These are phyloP conservation scores for Dorcus parallelipipedus DNA, from an alignment of 2,888 invertebrate genomes.

Conservation along the genomic window DNA sequence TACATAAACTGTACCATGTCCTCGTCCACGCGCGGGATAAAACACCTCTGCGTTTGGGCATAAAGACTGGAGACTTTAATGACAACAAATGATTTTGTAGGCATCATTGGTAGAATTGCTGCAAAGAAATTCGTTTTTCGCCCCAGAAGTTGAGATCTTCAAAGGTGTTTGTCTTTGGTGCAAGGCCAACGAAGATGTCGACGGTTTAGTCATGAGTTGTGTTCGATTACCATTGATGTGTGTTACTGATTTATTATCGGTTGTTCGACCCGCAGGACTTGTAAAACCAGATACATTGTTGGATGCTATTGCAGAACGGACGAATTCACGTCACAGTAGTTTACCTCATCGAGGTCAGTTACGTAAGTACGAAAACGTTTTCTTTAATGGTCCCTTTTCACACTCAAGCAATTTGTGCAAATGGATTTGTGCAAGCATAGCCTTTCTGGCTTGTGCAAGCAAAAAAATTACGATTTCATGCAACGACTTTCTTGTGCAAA, in stretches of 20 bases:
- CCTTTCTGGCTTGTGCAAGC: too few species aligned
- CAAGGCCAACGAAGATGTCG: conserved; percentile 63
- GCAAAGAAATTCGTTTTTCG: conserved; percentile 92
- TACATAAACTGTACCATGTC: too few species aligned
- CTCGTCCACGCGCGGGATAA: too few species aligned
- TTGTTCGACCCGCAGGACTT: conserved; percentile 83
- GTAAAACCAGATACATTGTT: conserved; percentile 87
- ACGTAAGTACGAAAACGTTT: conserved; percentile 49
- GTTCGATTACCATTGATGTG: conserved; percentile 85
- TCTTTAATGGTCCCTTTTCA: too few species aligned
- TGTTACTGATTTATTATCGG: conserved; percentile 80
- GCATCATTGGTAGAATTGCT: conserved; percentile 81
- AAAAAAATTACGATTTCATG: too few species aligned
- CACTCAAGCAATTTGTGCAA: too few species aligned
- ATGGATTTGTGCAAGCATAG: too few species aligned
- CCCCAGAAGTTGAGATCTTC: conserved; percentile 94
- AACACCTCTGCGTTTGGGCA: too few species aligned
- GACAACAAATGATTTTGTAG: conserved; percentile 41
- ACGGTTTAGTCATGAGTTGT: conserved; percentile 53
- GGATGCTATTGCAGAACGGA: conserved; percentile 90
- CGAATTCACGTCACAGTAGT: conserved; percentile 71
- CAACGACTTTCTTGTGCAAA: too few species aligned
- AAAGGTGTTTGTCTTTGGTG: conserved; percentile 86
- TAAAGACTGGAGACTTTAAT: background rate
- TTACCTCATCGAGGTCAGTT: conserved; percentile 82